phyloP scores from a whole-genome alignment of 2,888 invertebrate species.

The Agapostemon virescens region DNA sequence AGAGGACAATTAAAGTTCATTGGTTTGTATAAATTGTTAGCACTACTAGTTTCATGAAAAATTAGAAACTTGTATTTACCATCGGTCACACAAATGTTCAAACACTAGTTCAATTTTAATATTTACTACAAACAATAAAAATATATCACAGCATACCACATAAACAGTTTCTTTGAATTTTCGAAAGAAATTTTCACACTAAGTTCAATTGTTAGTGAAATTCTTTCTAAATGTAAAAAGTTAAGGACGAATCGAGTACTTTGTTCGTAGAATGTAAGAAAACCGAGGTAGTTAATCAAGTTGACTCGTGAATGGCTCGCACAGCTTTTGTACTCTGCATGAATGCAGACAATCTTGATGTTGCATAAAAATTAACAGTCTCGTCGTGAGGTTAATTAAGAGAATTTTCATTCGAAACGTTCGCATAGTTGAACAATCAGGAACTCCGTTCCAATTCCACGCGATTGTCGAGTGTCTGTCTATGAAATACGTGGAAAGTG shows the following conservation, averaged over 20 bases:
- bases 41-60: no score
- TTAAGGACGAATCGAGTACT: neutral
- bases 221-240: neutral
- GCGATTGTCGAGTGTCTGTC: neutral
- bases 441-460: neutral
- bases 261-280: neutral
- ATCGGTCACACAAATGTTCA: no score
- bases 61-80: no score
- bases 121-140: no score
- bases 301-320: neutral
- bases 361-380: neutral
- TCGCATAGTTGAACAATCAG: neutral
- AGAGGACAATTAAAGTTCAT: no score
- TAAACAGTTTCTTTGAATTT: no score
- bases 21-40: no score
- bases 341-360: neutral
- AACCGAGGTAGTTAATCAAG: neutral
- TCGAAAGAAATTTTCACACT: neutral
- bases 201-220: neutral
- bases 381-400: neutral
- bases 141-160: no score
- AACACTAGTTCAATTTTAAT: no score
- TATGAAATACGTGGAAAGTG: neutral
- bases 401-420: neutral
- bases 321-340: neutral